These are phyloP conservation scores for Clarias fuscus DNA, from an alignment of 2,797 vertebrate genomes.

Conservation along the genomic window DNA sequence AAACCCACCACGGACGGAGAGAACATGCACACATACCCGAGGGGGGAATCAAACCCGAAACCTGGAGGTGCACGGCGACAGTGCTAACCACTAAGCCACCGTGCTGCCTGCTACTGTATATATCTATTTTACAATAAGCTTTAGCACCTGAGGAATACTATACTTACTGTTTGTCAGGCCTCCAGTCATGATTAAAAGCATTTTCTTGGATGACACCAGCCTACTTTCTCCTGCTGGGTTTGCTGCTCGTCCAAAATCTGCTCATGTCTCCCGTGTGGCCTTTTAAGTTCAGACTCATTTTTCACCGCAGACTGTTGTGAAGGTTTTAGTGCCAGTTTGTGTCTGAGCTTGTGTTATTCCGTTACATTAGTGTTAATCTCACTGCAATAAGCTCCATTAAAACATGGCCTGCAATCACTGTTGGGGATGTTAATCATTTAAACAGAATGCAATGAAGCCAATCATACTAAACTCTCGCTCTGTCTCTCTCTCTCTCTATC, in stretches of 20 bases:
- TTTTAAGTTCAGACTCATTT: slow-evolving; percentile 18
- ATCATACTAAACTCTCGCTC: not conserved
- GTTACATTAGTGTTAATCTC: slow-evolving; percentile 32
- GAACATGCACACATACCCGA: no score
- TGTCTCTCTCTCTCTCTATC: not conserved
- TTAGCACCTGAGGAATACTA: slow-evolving; percentile 9
- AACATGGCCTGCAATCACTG: slow-evolving; percentile 2
- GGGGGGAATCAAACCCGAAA: no score
- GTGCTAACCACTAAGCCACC: no score
- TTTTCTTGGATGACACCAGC: not conserved
- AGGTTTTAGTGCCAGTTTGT: slow-evolving; percentile 17
- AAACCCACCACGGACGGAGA: no score
- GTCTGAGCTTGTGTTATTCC: slow-evolving; percentile 22
- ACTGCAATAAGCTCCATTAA: slow-evolving; percentile 8
- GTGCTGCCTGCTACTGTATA: not conserved
- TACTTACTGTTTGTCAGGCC: not conserved
- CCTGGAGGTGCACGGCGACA: no score
- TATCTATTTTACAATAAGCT: not conserved
- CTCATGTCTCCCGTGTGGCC: not conserved
- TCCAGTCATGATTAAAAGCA: slow-evolving; percentile 1
- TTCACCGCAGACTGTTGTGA: slow-evolving; percentile 1
- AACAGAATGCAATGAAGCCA: slow-evolving; percentile 9
- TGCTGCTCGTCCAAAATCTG: not conserved
- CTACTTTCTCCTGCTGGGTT: not conserved
- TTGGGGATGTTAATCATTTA: slow-evolving; percentile 15